Percentiles rank a stretch among this genome's conserved stretches.
Evolutionary conservation across 2,888 invertebrate genomes (phyloP).

Genomic region (Serrognathus titanus): DNA sequence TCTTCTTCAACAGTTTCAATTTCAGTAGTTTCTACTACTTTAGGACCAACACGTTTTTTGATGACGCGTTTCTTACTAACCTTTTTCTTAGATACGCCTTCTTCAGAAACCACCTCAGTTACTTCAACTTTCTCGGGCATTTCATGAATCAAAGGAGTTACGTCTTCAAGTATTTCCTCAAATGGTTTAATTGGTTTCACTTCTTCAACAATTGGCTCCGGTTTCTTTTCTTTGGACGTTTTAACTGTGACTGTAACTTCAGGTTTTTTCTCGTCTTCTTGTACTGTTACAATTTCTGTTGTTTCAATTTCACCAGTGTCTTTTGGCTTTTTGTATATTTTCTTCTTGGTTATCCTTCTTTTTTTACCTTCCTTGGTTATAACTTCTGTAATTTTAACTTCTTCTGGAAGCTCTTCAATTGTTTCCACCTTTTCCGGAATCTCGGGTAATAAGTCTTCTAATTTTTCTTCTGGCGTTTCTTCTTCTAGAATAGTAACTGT

Average conservation of each 20-base stretch:
- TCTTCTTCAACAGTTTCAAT: constrained; percentile 36
- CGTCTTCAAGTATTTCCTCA: constrained; percentile 23
- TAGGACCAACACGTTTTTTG: constrained; percentile 23
- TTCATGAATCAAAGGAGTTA: constrained; percentile 15
- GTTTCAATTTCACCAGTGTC: constrained; percentile 38
- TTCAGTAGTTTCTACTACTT: constrained; percentile 37
- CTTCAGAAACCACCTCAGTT: constrained; percentile 37
- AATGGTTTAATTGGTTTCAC: constrained; percentile 33
- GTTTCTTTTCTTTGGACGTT: constrained; percentile 20
- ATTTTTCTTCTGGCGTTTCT: constrained; percentile 30
- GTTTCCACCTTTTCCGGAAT: constrained; percentile 16
- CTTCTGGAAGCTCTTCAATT: constrained; percentile 32
- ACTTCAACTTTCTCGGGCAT: constrained; percentile 34
- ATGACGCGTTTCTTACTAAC: constrained; percentile 26
- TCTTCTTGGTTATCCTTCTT: constrained; percentile 34
- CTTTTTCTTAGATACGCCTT: constrained; percentile 36
- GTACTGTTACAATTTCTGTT: constrained; percentile 40
- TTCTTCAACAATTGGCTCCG: constrained; percentile 21
- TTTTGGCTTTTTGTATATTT: constrained; percentile 34
- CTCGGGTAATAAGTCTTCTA: constrained; percentile 6
- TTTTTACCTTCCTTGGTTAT: constrained; percentile 27
- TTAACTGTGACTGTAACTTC: constrained; percentile 34
- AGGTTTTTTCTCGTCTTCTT: constrained; percentile 30
- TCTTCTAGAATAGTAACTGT: constrained; percentile 45
- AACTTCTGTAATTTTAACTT: constrained; percentile 37